Evolutionary conservation across 2,113 vertebrate genomes (phyloP), one percentile per base, ranked within the genome.

Genomic region (Natator depressus): DNA sequence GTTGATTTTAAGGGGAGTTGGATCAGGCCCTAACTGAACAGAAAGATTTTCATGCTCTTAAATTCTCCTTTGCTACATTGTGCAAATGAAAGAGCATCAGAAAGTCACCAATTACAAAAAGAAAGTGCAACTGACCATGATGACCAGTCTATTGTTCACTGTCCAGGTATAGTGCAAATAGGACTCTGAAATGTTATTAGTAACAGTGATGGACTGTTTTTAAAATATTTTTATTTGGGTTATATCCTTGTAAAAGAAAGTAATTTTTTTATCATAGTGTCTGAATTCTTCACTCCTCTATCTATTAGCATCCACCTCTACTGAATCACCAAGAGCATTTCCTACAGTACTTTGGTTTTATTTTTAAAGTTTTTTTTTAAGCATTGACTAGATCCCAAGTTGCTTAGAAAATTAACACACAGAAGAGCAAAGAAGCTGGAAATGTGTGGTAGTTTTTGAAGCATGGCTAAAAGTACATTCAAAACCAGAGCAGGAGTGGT

Each of bases 171-270:
- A 59, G 62, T 29, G 47, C 55, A 88, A 69, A 88, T 80, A 65
- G 55, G 27, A 65, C 16, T 69, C 35, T n/a, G 35, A 72, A 82
- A 89, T 93, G 95, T 17, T 78, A 83, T 91, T 91, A 93, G 3
- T 20, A 78, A 53, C 53, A 53, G 25, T 89, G 38, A 76, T 25
- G 31, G 42, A 89, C 42, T 80, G 14, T 46, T 13, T 42, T 83
- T 85, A 89, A 88, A 94, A 49, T 89, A 49, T 82, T 95, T 96
- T 4, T 91, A 14, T 87, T 91, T 92, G 50, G 85, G 89, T 75
- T 84, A 87, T 55, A 4, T 5, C 12, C 7, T 84, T n/a, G 25
- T 82, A 65, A 94, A 72, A 12, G 89, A 42, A 95, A 93, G 25
- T 1, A 89, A 85, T 91, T 75, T 50, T 31, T 10, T 6, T 16